phyloP scores from a whole-genome alignment of 2,797 vertebrate species.

The Crenuchus spilurus region DNA sequence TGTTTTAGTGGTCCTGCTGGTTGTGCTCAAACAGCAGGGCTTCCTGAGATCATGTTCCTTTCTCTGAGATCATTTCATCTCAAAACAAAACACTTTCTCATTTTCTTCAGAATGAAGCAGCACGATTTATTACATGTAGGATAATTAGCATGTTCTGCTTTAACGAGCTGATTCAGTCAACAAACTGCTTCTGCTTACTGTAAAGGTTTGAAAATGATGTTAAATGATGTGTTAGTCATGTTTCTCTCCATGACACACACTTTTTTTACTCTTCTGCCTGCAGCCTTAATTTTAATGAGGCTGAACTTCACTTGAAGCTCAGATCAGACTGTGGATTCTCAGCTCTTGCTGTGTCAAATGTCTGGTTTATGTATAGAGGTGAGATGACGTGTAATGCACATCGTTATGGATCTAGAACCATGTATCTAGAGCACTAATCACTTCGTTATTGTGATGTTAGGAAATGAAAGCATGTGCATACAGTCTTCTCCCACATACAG shows the following conservation, averaged over 20 bases:
- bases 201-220: not conserved
- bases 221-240: not conserved
- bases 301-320: not conserved
- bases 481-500: not conserved
- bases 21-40: not conserved
- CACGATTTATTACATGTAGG: not conserved
- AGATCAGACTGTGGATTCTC: not conserved
- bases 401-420: constrained; percentile 2
- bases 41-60: not conserved
- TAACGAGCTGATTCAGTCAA: not conserved
- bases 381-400: not conserved
- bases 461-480: not conserved
- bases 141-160: not conserved
- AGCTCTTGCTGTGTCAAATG: not conserved
- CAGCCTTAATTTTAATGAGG: not conserved
- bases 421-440: not conserved
- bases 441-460: not conserved
- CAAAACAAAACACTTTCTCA: not conserved
- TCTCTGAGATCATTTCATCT: not conserved
- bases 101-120: not conserved
- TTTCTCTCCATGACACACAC: not conserved
- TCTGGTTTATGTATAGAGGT: not conserved
- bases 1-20: no score
- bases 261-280: not conserved
- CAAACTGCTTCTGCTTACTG: not conserved